Evolutionary conservation across 2,113 vertebrate species (phyloP).

Genomic region (Tachysurus vachellii): DNA sequence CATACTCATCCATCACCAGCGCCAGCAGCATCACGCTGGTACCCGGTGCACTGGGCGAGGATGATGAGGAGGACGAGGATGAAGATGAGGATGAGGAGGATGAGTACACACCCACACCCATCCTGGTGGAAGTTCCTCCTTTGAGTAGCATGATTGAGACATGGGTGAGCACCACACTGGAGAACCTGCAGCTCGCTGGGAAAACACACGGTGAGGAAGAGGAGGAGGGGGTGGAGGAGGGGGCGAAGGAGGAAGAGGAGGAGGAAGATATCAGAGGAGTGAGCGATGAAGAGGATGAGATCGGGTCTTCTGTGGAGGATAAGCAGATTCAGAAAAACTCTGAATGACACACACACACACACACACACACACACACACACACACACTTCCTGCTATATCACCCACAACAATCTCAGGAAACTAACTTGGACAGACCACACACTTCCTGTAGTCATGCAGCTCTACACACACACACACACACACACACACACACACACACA

Average conservation of each 20-base stretch:
- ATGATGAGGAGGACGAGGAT: slow-evolving; percentile 84
- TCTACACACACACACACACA: slow-evolving; percentile 42
- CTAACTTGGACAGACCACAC: slow-evolving; percentile 48
- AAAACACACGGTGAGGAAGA: slow-evolving; percentile 86
- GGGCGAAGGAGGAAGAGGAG: slow-evolving; percentile 79
- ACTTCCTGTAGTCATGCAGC: slow-evolving; percentile 14
- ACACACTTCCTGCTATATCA: neutral
- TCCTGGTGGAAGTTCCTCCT: slow-evolving; percentile 89
- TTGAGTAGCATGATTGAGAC: slow-evolving; percentile 93
- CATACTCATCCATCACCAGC: slow-evolving; percentile 96
- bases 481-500: slow-evolving; percentile 42
- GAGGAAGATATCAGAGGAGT: slow-evolving; percentile 78
- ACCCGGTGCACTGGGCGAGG: slow-evolving; percentile 95
- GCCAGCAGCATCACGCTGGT: slow-evolving; percentile 96
- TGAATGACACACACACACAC: slow-evolving; percentile 50
- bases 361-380: neutral
- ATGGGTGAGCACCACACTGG: slow-evolving; percentile 96
- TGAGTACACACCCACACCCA: slow-evolving; percentile 87
- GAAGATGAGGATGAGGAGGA: slow-evolving; percentile 87
- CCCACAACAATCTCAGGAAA: slow-evolving; percentile 75
- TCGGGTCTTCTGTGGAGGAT: slow-evolving; percentile 66
- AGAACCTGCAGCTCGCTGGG: slow-evolving; percentile 87
- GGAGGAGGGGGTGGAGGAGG: slow-evolving; percentile 78
- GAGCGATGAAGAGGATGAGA: slow-evolving; percentile 81
- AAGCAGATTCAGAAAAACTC: slow-evolving; percentile 59